Evolutionary conservation across 2,888 invertebrate species (phyloP), one percentile per base, ranked within the genome.

Genomic region (Aproaerema taeniolella): DNA sequence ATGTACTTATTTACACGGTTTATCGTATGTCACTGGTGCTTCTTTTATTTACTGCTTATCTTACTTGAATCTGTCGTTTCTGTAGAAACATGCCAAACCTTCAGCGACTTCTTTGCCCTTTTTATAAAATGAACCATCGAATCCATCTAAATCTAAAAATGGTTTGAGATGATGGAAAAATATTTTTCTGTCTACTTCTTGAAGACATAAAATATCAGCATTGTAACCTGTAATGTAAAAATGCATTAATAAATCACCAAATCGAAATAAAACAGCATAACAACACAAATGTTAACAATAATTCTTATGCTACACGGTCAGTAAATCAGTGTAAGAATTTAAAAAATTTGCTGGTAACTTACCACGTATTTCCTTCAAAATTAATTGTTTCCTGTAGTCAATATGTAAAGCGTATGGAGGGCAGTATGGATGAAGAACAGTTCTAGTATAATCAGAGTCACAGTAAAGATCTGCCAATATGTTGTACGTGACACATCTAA

Each of bases 401-500:
- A 95, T 91, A 17, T 90, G 87, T 28, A 98, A 80, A 2, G 94
- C 95, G 75, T 94, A 91, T 1, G 91, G 80, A 6, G 95, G 93
- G 64, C 98, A 98, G 60, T 97, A 95, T 0, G 94, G 92, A 76
- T 93, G 94, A 1, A 98, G 82, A 37, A 89, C 87, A 36, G 87
- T 89, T 58, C 93, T 88, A 0, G 94, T 91, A 63, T 88, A 90
- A 46, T 95, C 95, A 1, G 95, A 93, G 68, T 96, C 95, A 45
- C 96, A 93, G 73, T 98, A 99, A 15, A 94, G 74, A 80, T 97
- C 95, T 2, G 98, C 98, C 52, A 99, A 81, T 53, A 98, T 91
- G 68, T 98, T 98, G 67, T 98, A 98, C 0, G 92, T 90, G 2
- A 96, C 89, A 44, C 97, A 89, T 34, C 98, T 89, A 58, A 96